Evolutionary conservation across 2,888 invertebrate species (phyloP).

Genomic region (Hypercompe scribonia): DNA sequence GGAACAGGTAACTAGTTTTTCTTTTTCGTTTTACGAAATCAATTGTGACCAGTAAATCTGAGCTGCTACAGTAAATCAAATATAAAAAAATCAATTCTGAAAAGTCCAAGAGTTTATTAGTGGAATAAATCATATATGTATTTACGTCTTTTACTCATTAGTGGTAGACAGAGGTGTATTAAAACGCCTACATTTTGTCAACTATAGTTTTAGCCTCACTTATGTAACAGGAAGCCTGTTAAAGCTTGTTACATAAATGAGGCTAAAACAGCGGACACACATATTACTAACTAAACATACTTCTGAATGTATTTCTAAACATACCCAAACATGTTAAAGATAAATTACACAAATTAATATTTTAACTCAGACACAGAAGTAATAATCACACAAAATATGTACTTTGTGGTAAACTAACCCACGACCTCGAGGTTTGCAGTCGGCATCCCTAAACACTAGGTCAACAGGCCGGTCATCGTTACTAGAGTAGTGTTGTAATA

Average conservation of each 20-base stretch:
- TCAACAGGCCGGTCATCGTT: no score
- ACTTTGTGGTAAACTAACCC: neutral
- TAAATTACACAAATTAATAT: no score
- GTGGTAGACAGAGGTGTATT: neutral
- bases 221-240: no score
- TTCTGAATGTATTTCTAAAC: neutral
- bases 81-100: neutral
- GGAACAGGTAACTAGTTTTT: constrained; percentile 67
- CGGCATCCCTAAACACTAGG: neutral
- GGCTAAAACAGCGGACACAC: neutral
- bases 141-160: neutral
- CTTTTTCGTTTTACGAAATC: neutral
- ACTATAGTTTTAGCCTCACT: neutral
- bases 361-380: neutral
- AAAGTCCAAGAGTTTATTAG: neutral
- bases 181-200: neutral
- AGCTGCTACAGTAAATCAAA: neutral
- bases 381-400: neutral
- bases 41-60: neutral
- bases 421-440: neutral
- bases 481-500: no score
- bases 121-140: neutral
- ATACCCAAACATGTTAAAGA: no score
- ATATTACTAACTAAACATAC: neutral
- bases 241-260: no score